Conservation (phyloP, 2,797 vertebrate genomes). For the Gephyroberyx darwinii region DNA sequence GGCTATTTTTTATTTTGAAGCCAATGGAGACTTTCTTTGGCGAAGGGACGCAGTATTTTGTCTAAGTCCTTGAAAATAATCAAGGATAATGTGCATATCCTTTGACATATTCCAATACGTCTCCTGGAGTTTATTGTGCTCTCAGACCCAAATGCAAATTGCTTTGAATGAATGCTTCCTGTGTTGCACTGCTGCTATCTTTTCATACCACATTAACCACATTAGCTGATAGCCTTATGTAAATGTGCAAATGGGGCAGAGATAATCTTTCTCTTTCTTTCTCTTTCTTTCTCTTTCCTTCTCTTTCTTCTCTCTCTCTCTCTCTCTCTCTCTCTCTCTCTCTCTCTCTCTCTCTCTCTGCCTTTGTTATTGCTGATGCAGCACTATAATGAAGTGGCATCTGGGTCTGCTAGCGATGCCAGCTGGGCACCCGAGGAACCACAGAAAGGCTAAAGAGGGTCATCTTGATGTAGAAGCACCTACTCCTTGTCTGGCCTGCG, state of each 20-base stretch:
- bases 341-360: constrained; percentile 17
- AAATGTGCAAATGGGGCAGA: constrained; percentile 45
- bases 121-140: neutral
- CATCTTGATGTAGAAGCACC: constrained; percentile 14
- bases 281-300: neutral
- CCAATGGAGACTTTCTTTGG: neutral
- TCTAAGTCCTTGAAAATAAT: constrained; percentile 16
- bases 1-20: constrained; percentile 32
- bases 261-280: constrained; percentile 23
- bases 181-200: constrained; percentile 14
- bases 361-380: constrained; percentile 47
- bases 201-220: neutral
- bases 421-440: constrained; percentile 29
- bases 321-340: neutral
- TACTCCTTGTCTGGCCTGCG: neutral
- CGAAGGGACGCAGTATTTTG: neutral
- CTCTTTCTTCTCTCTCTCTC: constrained; percentile 13
- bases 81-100: constrained; percentile 19
- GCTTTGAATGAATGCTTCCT: neutral
- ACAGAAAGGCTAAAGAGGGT: constrained; percentile 34
- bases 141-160: neutral
- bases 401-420: constrained; percentile 28
- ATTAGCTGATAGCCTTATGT: constrained; percentile 32
- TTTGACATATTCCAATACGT: neutral
- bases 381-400: constrained; percentile 30